These are phyloP conservation scores for Elegia similella DNA, from an alignment of 2,888 invertebrate species.

Conservation along the genomic window DNA sequence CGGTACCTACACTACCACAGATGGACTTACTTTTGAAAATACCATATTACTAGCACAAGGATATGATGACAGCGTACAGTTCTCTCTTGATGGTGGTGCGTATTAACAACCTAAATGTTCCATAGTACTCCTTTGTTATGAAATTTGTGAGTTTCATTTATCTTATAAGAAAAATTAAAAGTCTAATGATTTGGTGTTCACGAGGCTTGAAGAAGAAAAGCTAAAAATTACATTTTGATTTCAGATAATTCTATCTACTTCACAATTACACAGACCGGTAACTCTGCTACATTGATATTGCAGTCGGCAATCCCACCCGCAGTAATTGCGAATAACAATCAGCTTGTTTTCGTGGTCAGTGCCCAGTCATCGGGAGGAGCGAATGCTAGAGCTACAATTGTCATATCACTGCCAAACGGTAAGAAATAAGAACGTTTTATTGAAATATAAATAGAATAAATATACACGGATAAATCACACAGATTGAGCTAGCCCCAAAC, in stretches of 20 bases:
- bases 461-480: too few relatives aligned
- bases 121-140: too few relatives aligned
- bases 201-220: too few relatives aligned
- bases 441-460: too few relatives aligned
- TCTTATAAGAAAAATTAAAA: too few relatives aligned
- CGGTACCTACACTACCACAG: constrained; percentile 32
- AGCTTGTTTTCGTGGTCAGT: constrained; percentile 24
- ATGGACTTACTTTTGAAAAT: constrained; percentile 30
- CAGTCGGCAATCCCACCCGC: constrained; percentile 22
- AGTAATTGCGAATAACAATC: constrained; percentile 26
- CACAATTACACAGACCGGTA: neutral
- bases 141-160: neutral
- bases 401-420: constrained; percentile 28
- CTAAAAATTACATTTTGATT: constrained; percentile 1
- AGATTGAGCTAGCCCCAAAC: too few relatives aligned
- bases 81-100: constrained; percentile 37
- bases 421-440: neutral
- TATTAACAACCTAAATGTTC: too few relatives aligned
- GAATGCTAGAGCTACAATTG: constrained; percentile 26
- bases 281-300: constrained; percentile 13
- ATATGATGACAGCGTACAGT: constrained; percentile 33
- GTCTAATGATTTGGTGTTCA: too few relatives aligned
- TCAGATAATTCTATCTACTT: constrained; percentile 21
- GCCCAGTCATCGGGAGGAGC: constrained; percentile 25
- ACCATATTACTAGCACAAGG: constrained; percentile 34